These are phyloP conservation scores for Perca schrenkii DNA, from an alignment of 2,113 vertebrate species.

Conservation along the genomic window DNA sequence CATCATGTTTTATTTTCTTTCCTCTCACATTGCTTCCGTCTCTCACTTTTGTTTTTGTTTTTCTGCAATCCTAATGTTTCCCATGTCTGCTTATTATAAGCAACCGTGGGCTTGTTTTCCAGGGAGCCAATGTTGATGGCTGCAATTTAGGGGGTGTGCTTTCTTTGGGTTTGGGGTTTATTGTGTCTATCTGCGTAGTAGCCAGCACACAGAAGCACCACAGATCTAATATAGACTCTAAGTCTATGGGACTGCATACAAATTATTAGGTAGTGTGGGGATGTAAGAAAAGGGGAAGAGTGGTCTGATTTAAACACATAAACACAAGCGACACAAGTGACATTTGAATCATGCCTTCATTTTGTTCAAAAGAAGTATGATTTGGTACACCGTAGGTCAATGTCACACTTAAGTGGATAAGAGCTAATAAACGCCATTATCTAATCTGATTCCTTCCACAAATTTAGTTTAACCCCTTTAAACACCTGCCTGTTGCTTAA, in stretches of 20 bases:
- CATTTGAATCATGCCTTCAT: background rate
- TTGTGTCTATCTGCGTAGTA: background rate
- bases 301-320: background rate
- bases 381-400: background rate
- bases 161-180: constrained; percentile 4
- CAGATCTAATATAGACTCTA: constrained; percentile 8
- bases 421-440: background rate
- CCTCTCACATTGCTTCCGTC: background rate
- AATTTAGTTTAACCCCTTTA: background rate
- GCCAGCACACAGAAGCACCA: background rate
- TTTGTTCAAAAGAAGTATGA: background rate
- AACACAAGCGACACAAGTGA: background rate
- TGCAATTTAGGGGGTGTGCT: background rate
- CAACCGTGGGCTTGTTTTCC: constrained; percentile 32
- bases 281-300: background rate
- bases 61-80: constrained; percentile 19
- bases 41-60: constrained; percentile 19
- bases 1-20: constrained; percentile 1
- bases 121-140: background rate
- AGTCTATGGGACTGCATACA: background rate
- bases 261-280: background rate
- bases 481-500: background rate
- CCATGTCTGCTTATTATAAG: constrained; percentile 44
- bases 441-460: background rate
- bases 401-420: background rate